Base-by-base conservation (phyloP, 1,140 invertebrate genomes). In the Idris sp. region DNA sequence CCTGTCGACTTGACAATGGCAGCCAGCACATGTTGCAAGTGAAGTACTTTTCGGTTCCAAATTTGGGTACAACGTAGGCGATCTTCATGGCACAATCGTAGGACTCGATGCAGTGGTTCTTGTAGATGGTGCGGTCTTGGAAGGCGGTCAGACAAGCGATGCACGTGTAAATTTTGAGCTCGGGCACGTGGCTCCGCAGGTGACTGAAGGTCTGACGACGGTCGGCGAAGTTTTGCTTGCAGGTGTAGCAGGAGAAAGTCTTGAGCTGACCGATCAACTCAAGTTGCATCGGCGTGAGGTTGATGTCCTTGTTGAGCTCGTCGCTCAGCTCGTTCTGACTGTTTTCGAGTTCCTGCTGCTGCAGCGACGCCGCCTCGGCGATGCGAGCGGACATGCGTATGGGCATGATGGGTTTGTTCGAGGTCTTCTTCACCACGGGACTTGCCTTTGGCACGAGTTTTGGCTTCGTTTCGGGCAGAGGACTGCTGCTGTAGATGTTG, bases 31-130 rank as follows among this genome's bases (percentile, higher is more conserved):
- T 88, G 41, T 87, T 88, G 10, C 86, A 88, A 0, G 85, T 87
- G 49, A 88, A 88, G 18, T 87, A 87, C 14, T 83, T 84, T 15
- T 88, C 85, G 0, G 68, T 74, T 0, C 86, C 86, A 0, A 79
- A 75, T 31, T 83, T 84, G 0, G 86, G 86, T 0, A 84, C 41
- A 0, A 88, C 86, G 0, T 83, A 43, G 1, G 86, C 86, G 1
- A 88, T 88, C 25, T 87, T 87, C 84, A 87, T 86, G 0, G 86
- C 86, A 33, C 86, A 88, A 6, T 88, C 84, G 13, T 86, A 86
- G 0, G 85, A 87, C 0, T 80, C 83, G 6, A 74, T 79, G 25
- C 86, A 87, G 18, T 87, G 86, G 0, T 80, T 4, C 2, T 88
- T 86, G 15, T 87, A 88, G 48, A 85, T 72, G 0, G 81, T 67